Percentiles rank a stretch among this genome's conserved stretches.
These are phyloP conservation scores for Cochlearius cochlearius DNA, from an alignment of 2,113 vertebrate species.

Conservation along the genomic window DNA sequence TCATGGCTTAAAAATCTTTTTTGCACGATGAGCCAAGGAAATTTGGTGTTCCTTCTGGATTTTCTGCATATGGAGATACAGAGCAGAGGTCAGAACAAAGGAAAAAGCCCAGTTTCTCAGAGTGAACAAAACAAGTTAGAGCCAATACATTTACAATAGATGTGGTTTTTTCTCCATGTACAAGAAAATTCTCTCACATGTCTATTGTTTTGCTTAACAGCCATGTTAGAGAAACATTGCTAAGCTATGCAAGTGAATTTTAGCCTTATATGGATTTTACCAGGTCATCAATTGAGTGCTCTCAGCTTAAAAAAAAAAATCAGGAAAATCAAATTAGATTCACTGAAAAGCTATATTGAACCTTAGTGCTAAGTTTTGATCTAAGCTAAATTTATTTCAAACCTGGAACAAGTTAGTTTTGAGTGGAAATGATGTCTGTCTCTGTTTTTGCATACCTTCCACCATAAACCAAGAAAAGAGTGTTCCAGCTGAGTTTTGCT, in stretches of 20 bases:
- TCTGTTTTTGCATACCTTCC: slow-evolving; percentile 46
- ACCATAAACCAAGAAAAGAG: slow-evolving; percentile 18
- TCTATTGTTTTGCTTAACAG: not conserved
- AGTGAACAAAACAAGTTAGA: not conserved
- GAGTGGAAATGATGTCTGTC: slow-evolving; percentile 22
- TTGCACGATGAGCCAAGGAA: not conserved
- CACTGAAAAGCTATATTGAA: not conserved
- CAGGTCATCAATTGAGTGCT: not conserved
- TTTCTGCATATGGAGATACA: not conserved
- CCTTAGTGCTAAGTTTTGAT: not conserved
- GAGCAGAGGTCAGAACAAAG: not conserved
- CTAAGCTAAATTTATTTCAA: slow-evolving; percentile 8
- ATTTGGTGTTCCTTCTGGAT: not conserved
- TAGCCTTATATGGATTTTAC: not conserved
- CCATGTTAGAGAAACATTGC: not conserved
- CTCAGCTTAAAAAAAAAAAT: not conserved
- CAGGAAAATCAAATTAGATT: not conserved
- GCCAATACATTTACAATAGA: not conserved
- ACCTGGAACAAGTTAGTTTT: slow-evolving; percentile 5
- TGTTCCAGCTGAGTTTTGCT: slow-evolving; percentile 41
- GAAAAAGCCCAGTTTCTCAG: not conserved
- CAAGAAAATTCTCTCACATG: not conserved
- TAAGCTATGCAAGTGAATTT: not conserved
- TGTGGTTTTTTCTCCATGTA: not conserved
- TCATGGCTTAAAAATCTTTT: not conserved